A percentile compares a stretch with the other conserved stretches of the same genome.
phyloP scores from a whole-genome alignment of 2,113 vertebrate species.

The Felis catus region DNA sequence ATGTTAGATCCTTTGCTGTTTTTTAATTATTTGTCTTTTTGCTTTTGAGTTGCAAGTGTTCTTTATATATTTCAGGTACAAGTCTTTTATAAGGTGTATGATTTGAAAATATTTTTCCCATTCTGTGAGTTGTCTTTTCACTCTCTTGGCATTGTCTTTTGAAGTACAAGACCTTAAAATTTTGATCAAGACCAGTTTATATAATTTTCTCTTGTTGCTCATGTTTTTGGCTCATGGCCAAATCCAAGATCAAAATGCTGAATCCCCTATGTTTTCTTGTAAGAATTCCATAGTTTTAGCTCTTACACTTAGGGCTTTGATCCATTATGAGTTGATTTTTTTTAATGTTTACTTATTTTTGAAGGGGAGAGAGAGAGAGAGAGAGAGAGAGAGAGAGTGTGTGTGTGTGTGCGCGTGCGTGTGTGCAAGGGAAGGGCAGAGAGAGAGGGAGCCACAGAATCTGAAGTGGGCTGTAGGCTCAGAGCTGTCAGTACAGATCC shows the following conservation, averaged over 20 bases:
- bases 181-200: neutral
- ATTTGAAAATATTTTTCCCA: neutral
- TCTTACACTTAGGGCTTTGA: neutral
- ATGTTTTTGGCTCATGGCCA: neutral
- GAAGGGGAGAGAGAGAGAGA: too few relatives aligned
- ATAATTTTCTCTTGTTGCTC: neutral
- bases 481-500: too few relatives aligned
- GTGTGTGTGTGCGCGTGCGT: accelerated
- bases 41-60: neutral
- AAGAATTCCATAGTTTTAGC: neutral
- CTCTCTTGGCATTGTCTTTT: neutral
- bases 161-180: neutral
- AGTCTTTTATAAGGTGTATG: neutral
- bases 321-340: neutral
- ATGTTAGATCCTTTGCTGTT: neutral
- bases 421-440: too few relatives aligned
- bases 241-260: neutral
- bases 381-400: too few relatives aligned
- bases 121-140: neutral
- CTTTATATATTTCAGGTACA: neutral
- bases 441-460: too few relatives aligned
- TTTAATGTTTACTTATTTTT: too few relatives aligned
- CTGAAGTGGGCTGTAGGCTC: too few relatives aligned
- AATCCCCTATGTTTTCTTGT: neutral
- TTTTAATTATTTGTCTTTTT: neutral